phyloP scores from a whole-genome alignment of 2,797 vertebrate species.

The Sebastes cheni region DNA sequence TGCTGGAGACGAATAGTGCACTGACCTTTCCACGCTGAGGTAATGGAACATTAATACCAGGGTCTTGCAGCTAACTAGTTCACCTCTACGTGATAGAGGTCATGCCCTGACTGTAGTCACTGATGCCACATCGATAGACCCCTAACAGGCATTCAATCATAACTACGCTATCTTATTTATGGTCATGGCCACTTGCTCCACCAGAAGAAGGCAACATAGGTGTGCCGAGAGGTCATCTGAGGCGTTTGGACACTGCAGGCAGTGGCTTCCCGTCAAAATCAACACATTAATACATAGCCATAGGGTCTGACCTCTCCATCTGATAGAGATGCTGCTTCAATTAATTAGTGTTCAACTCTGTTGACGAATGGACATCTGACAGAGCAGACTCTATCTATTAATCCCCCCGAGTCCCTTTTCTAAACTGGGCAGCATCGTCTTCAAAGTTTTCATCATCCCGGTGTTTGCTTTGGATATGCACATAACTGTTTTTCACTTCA shows the following conservation, averaged over 20 bases:
- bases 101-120: background rate
- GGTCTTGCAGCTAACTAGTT: background rate
- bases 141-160: background rate
- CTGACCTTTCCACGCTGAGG: conserved; percentile 37
- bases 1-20: background rate
- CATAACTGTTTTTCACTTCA: background rate
- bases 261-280: background rate
- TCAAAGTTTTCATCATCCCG: background rate
- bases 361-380: conserved; percentile 5
- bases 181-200: background rate
- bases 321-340: background rate
- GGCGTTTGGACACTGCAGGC: background rate
- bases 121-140: background rate
- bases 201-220: background rate
- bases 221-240: background rate
- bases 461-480: background rate
- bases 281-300: background rate
- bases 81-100: conserved; percentile 2
- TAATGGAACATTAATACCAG: background rate
- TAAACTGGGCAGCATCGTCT: background rate
- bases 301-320: background rate
- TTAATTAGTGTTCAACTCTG: background rate
- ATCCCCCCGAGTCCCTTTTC: background rate
- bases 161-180: background rate
- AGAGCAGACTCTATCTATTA: background rate